Conservation (phyloP, 1,140 invertebrate species). For the Penaeus chinensis region DNA sequence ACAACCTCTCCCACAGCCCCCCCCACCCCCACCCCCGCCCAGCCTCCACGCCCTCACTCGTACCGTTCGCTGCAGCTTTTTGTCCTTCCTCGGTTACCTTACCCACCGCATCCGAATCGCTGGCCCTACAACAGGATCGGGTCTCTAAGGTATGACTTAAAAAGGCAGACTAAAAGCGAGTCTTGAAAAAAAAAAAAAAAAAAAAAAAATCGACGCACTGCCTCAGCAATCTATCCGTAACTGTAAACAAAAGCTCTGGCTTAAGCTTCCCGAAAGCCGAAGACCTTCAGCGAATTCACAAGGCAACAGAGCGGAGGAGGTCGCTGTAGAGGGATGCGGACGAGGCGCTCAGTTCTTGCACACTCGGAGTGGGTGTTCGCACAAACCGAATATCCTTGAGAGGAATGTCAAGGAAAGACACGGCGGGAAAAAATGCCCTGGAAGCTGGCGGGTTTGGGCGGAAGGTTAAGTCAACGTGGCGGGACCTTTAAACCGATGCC, state of each 20-base stretch:
- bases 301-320: background rate
- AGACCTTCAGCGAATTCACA: background rate
- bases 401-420: conserved; percentile 60
- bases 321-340: conserved; percentile 37
- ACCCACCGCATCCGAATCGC: conserved; percentile 35
- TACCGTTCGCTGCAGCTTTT: conserved; percentile 53
- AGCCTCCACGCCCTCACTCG: conserved; percentile 25
- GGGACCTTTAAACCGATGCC: background rate
- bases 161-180: no score
- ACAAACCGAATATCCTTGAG: conserved; percentile 57
- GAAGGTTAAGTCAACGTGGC: conserved; percentile 35
- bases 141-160: no score
- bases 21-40: background rate
- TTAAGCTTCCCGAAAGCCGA: no score
- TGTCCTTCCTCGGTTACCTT: conserved; percentile 44
- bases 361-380: conserved; percentile 44
- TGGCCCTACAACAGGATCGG: background rate
- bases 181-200: no score
- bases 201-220: no score
- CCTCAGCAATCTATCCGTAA: no score
- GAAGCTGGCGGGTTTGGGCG: no score
- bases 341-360: conserved; percentile 42
- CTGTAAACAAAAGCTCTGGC: no score
- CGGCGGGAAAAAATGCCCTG: conserved; percentile 32
- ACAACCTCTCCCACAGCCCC: conserved; percentile 8